phyloP scores from a whole-genome alignment of 2,113 vertebrate genomes.

The Camelus dromedarius region DNA sequence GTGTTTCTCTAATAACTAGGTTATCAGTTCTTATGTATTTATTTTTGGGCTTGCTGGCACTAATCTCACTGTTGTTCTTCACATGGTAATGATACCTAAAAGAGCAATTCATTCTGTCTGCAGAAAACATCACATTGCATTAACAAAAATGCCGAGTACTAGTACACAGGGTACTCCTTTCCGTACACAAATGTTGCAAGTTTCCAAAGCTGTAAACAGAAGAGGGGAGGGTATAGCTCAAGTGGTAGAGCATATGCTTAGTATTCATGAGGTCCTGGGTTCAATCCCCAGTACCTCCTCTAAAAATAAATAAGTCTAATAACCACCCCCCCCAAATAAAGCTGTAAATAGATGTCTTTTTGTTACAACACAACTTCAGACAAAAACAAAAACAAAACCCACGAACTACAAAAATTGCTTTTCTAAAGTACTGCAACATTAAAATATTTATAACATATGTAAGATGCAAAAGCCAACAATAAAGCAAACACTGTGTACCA shows the following conservation, averaged over 20 bases:
- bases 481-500: not conserved
- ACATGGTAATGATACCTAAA: conserved; percentile 27
- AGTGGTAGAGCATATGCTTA: too few relatives aligned
- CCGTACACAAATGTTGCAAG: not conserved
- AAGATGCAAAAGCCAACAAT: not conserved
- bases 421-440: not conserved
- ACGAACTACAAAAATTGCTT: not conserved
- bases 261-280: too few relatives aligned
- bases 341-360: not conserved
- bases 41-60: conserved; percentile 20
- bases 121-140: conserved; percentile 24
- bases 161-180: conserved; percentile 9
- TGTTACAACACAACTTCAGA: not conserved
- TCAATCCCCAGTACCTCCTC: too few relatives aligned
- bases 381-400: not conserved
- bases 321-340: too few relatives aligned
- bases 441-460: not conserved
- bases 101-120: conserved; percentile 22
- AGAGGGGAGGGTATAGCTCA: too few relatives aligned
- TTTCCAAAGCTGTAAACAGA: not conserved
- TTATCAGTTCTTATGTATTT: not conserved
- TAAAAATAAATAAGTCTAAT: too few relatives aligned
- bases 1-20: not conserved
- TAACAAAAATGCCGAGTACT: not conserved
- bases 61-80: not conserved